phyloP scores from a whole-genome alignment of 64 coral and sea anemone species.

The Pachyseris speciosa region DNA sequence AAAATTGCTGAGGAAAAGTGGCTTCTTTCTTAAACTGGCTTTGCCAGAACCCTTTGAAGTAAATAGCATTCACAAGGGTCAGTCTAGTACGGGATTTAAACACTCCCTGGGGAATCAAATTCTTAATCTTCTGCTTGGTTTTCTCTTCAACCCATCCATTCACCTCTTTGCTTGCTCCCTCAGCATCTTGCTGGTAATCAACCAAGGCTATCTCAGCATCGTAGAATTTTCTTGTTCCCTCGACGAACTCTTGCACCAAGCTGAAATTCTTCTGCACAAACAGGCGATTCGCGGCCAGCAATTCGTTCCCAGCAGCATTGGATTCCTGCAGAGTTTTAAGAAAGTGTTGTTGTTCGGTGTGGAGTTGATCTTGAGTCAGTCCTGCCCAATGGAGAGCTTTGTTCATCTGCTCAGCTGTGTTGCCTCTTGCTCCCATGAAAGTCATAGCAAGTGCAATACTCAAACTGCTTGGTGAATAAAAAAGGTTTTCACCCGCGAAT shows the following conservation, averaged over 20 bases:
- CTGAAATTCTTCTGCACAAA: slow-evolving; percentile 78
- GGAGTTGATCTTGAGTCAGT: slow-evolving; percentile 25
- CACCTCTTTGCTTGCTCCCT: slow-evolving; percentile 67
- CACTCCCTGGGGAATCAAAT: slow-evolving; percentile 62
- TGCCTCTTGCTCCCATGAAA: slow-evolving; percentile 77
- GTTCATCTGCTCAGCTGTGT: slow-evolving; percentile 73
- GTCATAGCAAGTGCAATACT: slow-evolving; percentile 86
- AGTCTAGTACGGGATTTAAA: slow-evolving; percentile 62
- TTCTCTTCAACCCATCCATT: slow-evolving; percentile 81
- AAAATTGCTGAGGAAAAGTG: slow-evolving; percentile 35
- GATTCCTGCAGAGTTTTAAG: slow-evolving; percentile 19
- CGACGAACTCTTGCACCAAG: slow-evolving; percentile 65
- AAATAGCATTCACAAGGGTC: slow-evolving; percentile 86
- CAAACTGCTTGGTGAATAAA: slow-evolving; percentile 89
- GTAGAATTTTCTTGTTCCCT: slow-evolving; percentile 62
- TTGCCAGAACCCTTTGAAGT: slow-evolving; percentile 94
- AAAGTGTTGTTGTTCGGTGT: slow-evolving; percentile 64
- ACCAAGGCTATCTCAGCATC: slow-evolving; percentile 67
- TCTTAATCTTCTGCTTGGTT: slow-evolving; percentile 83
- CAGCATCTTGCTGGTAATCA: slow-evolving; percentile 76
- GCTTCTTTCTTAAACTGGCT: slow-evolving; percentile 62
- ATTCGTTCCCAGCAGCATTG: slow-evolving; percentile 48
- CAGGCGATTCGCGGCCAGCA: slow-evolving; percentile 68
- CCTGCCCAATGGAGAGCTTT: slow-evolving; percentile 75
- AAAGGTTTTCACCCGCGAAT: slow-evolving; percentile 60